Percentiles rank a stretch among this genome's conserved stretches.
phyloP scores from a whole-genome alignment of 2,113 vertebrate species.

The Sinocyclocheilus anshuiensis region DNA sequence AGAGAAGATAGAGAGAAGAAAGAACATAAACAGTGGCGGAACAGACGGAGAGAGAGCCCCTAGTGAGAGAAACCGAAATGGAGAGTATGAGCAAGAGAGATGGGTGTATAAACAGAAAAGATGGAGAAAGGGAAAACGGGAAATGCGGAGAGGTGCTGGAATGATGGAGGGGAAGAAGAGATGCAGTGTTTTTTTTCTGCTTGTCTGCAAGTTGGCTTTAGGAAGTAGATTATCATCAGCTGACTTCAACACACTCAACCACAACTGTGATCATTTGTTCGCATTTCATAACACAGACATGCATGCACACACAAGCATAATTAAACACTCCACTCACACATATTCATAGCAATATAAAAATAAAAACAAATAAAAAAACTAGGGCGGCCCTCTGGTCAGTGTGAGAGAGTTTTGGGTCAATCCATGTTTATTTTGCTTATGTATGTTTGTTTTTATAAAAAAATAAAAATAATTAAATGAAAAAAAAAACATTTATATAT shows the following conservation, averaged over 20 bases:
- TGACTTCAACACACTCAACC: constrained; percentile 32
- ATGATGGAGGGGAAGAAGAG: background rate
- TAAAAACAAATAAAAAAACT: too few relatives aligned
- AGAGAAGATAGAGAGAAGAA: constrained; percentile 20
- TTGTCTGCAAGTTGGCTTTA: constrained; percentile 62
- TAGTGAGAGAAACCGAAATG: constrained; percentile 22
- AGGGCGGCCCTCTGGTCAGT: too few relatives aligned
- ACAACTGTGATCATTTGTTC: background rate
- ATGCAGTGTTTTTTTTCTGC: constrained; percentile 60
- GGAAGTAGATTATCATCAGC: constrained; percentile 72
- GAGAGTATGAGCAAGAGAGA: background rate
- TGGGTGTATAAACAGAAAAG: constrained; percentile 33
- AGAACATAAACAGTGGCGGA: constrained; percentile 30
- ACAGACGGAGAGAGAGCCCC: constrained; percentile 17
- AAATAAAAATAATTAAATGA: too few relatives aligned
- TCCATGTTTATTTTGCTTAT: too few relatives aligned
- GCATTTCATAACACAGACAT: background rate
- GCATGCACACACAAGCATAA: background rate
- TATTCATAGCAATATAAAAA: too few relatives aligned
- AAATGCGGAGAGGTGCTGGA: background rate
- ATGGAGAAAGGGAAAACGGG: constrained; percentile 5
- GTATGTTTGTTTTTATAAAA: too few relatives aligned
- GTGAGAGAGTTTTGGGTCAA: too few relatives aligned
- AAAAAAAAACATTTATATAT: too few relatives aligned
- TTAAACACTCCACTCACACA: background rate